phyloP scores from a whole-genome alignment of 2,113 vertebrate species.

The Amazona guildingii region DNA sequence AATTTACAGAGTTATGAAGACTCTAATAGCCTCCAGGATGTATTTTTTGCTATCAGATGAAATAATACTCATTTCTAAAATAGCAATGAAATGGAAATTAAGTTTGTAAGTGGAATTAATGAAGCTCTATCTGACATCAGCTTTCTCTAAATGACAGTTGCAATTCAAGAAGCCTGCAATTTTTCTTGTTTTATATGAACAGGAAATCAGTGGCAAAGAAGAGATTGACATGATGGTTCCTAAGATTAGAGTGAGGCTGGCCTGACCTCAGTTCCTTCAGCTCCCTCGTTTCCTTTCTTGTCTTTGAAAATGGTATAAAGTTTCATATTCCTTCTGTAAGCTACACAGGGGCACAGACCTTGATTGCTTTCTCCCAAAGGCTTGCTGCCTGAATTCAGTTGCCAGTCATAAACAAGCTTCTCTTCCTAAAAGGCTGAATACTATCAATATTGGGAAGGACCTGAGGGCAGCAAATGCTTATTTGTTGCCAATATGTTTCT shows the following conservation, averaged over 20 bases:
- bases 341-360: not conserved
- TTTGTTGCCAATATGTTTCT: not conserved
- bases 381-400: not conserved
- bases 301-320: not conserved
- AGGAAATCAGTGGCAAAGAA: not conserved
- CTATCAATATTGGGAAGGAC: not conserved
- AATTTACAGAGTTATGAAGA: not conserved
- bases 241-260: not conserved
- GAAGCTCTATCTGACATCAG: not conserved
- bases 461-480: not conserved
- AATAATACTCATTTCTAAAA: not conserved
- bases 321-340: not conserved
- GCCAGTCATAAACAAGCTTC: not conserved
- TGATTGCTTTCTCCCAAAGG: not conserved
- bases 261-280: not conserved
- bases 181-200: not conserved
- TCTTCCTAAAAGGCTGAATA: not conserved
- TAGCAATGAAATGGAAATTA: slow-evolving; percentile 13
- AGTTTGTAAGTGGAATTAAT: slow-evolving; percentile 31
- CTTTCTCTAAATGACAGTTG: not conserved
- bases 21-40: not conserved
- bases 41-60: not conserved
- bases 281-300: not conserved
- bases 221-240: not conserved
- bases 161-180: not conserved